These are phyloP conservation scores for Rhopalosiphum nymphaeae DNA, from an alignment of 2,888 invertebrate genomes.

Conservation along the genomic window DNA sequence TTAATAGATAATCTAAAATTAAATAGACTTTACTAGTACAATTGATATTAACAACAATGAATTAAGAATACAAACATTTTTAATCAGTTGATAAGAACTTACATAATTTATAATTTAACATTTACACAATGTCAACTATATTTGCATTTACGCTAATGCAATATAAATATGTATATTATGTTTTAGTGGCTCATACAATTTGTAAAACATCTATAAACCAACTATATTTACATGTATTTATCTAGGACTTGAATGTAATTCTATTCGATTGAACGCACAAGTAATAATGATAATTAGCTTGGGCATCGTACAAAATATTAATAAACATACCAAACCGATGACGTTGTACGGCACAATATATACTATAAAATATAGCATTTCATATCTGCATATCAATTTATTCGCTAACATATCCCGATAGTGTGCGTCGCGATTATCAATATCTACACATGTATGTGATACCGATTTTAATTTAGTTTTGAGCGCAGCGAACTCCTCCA, in stretches of 20 bases:
- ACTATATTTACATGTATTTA: background rate
- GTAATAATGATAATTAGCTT: background rate
- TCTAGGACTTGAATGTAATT: background rate
- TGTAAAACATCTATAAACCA: background rate
- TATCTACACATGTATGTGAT: background rate
- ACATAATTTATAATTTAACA: background rate
- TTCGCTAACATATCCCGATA: background rate
- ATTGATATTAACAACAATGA: background rate
- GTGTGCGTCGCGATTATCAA: background rate
- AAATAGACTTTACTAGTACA: background rate
- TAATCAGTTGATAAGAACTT: background rate
- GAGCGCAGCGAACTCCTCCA: background rate
- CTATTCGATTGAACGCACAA: background rate
- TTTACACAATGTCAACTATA: background rate
- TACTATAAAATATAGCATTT: background rate
- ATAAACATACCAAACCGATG: no score
- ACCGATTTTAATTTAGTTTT: constrained; percentile 1
- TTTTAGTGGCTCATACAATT: background rate
- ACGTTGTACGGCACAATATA: background rate
- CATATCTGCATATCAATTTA: constrained; percentile 3
- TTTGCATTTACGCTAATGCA: background rate
- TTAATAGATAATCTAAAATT: background rate
- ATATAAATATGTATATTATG: no score
- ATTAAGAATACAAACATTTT: background rate
- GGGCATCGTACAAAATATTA: no score